A percentile compares a stretch with the other conserved stretches of the same genome.
These are phyloP conservation scores for Amazona vittata DNA, from an alignment of 2,113 vertebrate species.

Conservation along the genomic window DNA sequence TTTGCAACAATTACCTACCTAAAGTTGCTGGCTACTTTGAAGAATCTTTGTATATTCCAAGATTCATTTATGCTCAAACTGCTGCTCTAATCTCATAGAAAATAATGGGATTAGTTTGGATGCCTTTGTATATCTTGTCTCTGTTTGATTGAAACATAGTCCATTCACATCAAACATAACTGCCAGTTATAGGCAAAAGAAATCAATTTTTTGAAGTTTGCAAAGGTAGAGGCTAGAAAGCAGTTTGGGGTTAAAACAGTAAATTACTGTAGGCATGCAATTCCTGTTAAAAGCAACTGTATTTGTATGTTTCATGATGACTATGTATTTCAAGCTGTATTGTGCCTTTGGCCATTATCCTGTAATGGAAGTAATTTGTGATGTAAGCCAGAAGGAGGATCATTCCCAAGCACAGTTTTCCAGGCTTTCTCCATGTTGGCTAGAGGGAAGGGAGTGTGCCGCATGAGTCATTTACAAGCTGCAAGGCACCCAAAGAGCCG, in stretches of 20 bases:
- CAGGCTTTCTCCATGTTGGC: background rate
- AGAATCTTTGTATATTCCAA: background rate
- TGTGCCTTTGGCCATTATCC: background rate
- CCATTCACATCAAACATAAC: background rate
- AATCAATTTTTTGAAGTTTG: background rate
- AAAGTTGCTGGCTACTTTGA: background rate
- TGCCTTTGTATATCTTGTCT: background rate
- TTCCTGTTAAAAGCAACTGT: background rate
- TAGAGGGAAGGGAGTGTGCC: background rate
- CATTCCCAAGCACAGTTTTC: background rate
- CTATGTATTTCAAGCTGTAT: background rate
- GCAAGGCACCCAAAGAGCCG: background rate
- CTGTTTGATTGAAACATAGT: background rate
- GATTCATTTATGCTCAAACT: background rate
- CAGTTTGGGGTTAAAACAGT: background rate
- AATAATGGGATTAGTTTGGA: background rate
- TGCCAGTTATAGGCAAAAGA: background rate
- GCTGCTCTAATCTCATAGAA: background rate
- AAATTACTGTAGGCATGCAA: background rate
- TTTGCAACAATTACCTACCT: background rate
- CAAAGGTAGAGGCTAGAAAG: background rate
- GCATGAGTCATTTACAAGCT: background rate
- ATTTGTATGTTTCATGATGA: background rate
- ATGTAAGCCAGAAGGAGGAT: constrained; percentile 11
- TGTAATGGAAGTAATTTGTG: background rate